phyloP scores from a whole-genome alignment of 35 echinoderm and acorn worm genomes.

The Ophiothrix spiculata region DNA sequence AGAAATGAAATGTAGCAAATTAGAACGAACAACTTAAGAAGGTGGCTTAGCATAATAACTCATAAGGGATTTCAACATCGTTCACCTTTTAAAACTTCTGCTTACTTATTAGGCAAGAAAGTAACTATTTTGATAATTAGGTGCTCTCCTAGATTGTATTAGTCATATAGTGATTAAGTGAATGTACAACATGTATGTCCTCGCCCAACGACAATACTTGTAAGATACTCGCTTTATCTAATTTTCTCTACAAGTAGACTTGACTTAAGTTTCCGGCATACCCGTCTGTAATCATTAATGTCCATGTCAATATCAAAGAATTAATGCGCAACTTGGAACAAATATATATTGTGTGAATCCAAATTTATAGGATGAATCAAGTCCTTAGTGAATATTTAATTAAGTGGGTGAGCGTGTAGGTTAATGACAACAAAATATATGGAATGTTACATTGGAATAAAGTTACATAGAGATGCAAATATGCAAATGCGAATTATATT shows the following conservation, averaged over 20 bases:
- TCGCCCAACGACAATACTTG: background rate
- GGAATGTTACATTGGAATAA: too few species aligned
- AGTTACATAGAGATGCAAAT: too few species aligned
- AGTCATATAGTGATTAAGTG: background rate
- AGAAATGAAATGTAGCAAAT: background rate
- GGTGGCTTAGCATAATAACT: background rate
- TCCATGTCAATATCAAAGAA: background rate
- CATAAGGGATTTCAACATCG: background rate
- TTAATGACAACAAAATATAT: too few species aligned
- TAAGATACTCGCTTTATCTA: background rate
- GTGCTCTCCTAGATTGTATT: background rate
- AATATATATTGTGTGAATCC: background rate
- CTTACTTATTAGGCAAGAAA: background rate
- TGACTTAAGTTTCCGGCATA: background rate
- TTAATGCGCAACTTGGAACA: background rate
- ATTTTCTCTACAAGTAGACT: background rate
- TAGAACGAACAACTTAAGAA: background rate
- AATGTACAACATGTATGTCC: background rate
- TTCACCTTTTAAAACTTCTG: background rate
- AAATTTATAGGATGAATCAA: constrained; percentile 2
- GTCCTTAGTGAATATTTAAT: background rate
- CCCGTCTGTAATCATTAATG: background rate
- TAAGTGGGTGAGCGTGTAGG: too few species aligned
- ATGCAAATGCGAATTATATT: too few species aligned
- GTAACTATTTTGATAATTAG: background rate